phyloP scores from a whole-genome alignment of 2,113 vertebrate genomes.

The Vulpes lagopus region DNA sequence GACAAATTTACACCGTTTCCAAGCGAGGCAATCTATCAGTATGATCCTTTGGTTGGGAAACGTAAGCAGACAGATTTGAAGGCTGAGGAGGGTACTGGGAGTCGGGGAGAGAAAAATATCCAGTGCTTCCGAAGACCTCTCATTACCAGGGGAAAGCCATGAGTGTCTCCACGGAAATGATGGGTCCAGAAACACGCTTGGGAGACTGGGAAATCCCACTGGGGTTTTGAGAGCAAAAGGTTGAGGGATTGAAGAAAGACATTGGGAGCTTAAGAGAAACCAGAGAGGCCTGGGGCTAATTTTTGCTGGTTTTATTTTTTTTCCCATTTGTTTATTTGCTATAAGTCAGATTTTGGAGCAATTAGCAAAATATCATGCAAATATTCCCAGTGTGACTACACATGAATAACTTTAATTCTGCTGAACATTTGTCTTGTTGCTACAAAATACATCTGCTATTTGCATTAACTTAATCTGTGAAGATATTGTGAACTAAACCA shows the following conservation, averaged over 20 bases:
- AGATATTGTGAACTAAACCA: conserved; percentile 86
- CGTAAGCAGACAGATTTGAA: conserved; percentile 46
- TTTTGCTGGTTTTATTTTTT: conserved; percentile 72
- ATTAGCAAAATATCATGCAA: conserved; percentile 91
- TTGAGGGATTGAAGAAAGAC: conserved; percentile 72
- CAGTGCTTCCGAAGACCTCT: background rate
- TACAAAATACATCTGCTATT: conserved; percentile 89
- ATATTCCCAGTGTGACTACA: conserved; percentile 89
- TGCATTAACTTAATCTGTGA: conserved; percentile 87
- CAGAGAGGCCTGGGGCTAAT: conserved; percentile 80
- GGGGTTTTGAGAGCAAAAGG: conserved; percentile 60
- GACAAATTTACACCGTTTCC: conserved; percentile 8
- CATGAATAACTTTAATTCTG: conserved; percentile 87
- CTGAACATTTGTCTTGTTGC: conserved; percentile 86
- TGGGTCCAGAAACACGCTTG: background rate
- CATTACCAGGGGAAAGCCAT: background rate
- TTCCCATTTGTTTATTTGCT: conserved; percentile 84
- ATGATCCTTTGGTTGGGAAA: conserved; percentile 42
- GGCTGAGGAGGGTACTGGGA: background rate
- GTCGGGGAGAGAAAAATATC: background rate
- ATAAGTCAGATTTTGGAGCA: conserved; percentile 87
- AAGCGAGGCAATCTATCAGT: background rate
- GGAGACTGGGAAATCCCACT: conserved; percentile 40
- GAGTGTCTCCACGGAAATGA: conserved; percentile 57
- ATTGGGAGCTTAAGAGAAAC: conserved; percentile 67